Conservation (phyloP, 2,797 vertebrate species). For the Mionectes olivaceus region DNA sequence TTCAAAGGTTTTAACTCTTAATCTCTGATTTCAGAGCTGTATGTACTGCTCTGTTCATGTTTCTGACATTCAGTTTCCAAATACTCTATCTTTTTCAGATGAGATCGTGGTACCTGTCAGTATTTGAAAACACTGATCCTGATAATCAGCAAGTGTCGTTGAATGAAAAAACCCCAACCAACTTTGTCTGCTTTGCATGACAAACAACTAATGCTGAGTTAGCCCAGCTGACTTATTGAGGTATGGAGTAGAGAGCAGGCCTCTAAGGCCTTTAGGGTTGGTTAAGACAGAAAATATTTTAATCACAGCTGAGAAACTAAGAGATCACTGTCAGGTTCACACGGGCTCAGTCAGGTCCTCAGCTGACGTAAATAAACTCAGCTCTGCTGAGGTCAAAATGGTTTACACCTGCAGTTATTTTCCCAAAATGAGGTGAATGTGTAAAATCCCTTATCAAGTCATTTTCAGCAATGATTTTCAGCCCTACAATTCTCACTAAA, state of each 20-base stretch:
- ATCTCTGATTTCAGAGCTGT: neutral
- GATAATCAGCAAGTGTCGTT: neutral
- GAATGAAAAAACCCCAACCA: neutral
- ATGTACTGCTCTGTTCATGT: neutral
- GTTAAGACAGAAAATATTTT: constrained; percentile 12
- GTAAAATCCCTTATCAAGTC: neutral
- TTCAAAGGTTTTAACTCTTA: constrained; percentile 24
- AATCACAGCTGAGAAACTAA: neutral
- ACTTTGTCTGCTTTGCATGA: neutral
- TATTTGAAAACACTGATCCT: neutral
- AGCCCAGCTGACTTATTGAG: neutral
- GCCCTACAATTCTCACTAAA: neutral
- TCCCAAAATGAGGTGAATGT: neutral
- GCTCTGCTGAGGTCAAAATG: neutral
- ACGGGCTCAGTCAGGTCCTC: neutral
- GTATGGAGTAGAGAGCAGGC: neutral
- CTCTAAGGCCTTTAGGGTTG: neutral
- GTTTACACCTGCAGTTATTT: neutral
- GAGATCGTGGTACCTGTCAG: neutral
- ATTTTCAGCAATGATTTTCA: neutral
- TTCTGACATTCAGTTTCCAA: constrained; percentile 29
- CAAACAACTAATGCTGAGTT: neutral
- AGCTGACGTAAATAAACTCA: constrained; percentile 3
- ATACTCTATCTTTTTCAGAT: neutral
- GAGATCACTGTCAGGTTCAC: neutral